Evolutionary conservation across 1,140 invertebrate genomes (phyloP).

Genomic region (Micrasema minimum): DNA sequence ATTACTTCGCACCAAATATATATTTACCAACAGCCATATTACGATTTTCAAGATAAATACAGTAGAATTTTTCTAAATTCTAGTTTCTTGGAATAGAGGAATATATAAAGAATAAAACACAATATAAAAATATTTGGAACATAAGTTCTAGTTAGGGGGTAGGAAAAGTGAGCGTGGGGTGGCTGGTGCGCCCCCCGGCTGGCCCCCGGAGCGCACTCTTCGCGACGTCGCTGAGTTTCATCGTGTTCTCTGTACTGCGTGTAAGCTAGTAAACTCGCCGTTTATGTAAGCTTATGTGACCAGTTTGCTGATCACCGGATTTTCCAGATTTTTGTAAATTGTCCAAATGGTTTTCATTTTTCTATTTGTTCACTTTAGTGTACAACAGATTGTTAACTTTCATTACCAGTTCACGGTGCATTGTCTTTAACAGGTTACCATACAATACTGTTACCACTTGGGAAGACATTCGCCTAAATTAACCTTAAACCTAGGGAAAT

Average conservation of each 20-base stretch:
- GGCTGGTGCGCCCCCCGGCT: neutral
- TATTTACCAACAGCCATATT: too few species aligned
- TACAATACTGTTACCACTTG: slow-evolving; percentile 38
- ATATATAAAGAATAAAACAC: too few species aligned
- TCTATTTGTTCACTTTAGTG: slow-evolving; percentile 6
- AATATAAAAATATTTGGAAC: too few species aligned
- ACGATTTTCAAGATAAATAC: too few species aligned
- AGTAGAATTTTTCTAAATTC: too few species aligned
- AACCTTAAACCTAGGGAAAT: slow-evolving; percentile 1
- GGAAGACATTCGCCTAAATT: slow-evolving; percentile 38
- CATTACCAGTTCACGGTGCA: slow-evolving; percentile 9
- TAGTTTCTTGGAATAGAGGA: too few species aligned
- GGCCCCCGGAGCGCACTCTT: too few species aligned
- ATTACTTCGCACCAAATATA: too few species aligned
- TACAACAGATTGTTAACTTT: slow-evolving; percentile 7
- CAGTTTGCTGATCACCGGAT: neutral
- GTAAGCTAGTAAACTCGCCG: slow-evolving; percentile 26
- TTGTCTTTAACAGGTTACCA: slow-evolving; percentile 30
- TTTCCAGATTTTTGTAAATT: slow-evolving; percentile 17
- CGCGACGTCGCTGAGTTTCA: slow-evolving; percentile 16
- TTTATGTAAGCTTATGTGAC: slow-evolving; percentile 21
- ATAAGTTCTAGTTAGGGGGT: too few species aligned
- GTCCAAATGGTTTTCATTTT: slow-evolving; percentile 29
- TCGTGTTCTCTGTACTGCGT: neutral
- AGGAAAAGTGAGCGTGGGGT: neutral